A percentile compares a stretch with the other conserved stretches of the same genome.
phyloP scores from a whole-genome alignment of 2,113 vertebrate genomes.

The Trachemys scripta region DNA sequence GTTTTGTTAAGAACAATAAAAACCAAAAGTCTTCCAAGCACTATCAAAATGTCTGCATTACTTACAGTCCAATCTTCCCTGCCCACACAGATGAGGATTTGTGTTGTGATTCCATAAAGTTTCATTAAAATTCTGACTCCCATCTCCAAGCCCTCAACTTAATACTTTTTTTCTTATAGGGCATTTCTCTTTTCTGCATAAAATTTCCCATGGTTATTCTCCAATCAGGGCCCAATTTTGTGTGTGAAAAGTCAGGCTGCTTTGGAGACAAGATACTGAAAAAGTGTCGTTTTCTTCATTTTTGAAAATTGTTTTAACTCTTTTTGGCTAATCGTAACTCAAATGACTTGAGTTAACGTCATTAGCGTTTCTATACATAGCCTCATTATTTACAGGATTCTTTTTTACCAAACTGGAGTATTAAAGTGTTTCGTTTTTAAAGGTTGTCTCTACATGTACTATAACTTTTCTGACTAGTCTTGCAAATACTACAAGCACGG shows the following conservation, averaged over 20 bases:
- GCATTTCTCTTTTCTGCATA: background rate
- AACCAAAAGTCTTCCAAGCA: background rate
- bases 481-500: background rate
- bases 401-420: background rate
- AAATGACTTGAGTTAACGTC: background rate
- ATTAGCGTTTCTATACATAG: background rate
- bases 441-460: background rate
- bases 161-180: fast-evolving
- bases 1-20: background rate
- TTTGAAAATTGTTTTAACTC: background rate
- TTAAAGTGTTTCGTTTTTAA: background rate
- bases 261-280: background rate
- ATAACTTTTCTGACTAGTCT: background rate
- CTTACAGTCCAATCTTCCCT: background rate
- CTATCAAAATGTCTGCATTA: background rate
- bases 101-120: background rate
- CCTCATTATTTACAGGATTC: background rate
- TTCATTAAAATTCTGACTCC: background rate
- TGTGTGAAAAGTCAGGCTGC: background rate
- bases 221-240: too few species aligned
- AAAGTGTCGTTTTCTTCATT: background rate
- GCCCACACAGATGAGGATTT: background rate
- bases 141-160: background rate
- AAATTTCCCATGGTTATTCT: background rate
- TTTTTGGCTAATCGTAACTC: background rate